Conservation (phyloP, 2,888 invertebrate genomes). For the Ormia ochracea region DNA sequence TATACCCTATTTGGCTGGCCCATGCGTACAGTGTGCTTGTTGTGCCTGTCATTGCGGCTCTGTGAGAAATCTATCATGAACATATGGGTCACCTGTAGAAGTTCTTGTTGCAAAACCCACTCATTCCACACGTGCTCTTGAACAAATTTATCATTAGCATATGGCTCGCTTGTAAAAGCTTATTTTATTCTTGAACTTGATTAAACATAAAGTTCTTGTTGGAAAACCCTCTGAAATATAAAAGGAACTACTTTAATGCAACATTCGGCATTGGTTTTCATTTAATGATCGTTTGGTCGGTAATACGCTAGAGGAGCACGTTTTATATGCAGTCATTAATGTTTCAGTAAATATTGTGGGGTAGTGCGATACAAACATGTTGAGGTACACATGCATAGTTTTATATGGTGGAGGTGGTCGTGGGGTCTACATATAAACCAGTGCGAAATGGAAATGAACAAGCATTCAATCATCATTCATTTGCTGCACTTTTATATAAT, state of each 20-base stretch:
- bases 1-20: too few relatives aligned
- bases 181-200: too few relatives aligned
- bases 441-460: slow-evolving; percentile 21
- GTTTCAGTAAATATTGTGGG: not conserved
- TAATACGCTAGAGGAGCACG: slow-evolving; percentile 40
- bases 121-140: too few relatives aligned
- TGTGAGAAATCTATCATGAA: too few relatives aligned
- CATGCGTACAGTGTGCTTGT: too few relatives aligned
- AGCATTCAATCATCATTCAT: slow-evolving; percentile 49
- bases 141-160: too few relatives aligned
- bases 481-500: slow-evolving; percentile 31
- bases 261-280: slow-evolving; percentile 33
- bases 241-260: not conserved
- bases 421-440: not conserved
- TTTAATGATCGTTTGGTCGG: slow-evolving; percentile 51
- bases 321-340: slow-evolving; percentile 58
- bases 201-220: not conserved
- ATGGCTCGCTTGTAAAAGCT: too few relatives aligned
- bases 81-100: too few relatives aligned
- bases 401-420: too few relatives aligned
- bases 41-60: too few relatives aligned
- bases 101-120: too few relatives aligned
- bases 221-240: not conserved
- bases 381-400: too few relatives aligned
- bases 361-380: not conserved